Base-by-base conservation (phyloP, 2,797 vertebrate genomes). In the Prionace glauca region DNA sequence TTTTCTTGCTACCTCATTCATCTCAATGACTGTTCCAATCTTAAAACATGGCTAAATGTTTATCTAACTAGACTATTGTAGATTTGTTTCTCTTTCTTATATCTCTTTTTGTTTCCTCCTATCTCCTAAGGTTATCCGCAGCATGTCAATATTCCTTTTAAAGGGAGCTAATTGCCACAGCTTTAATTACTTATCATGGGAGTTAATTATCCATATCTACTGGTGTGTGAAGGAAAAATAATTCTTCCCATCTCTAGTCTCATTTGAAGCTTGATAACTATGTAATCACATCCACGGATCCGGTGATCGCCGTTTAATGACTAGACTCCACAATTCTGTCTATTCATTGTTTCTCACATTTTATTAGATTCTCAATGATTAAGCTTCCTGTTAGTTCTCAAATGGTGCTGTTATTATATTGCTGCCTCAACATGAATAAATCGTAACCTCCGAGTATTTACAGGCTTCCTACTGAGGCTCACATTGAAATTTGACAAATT, bases 201-300 rank as follows among this genome's bases (percentile, higher is more conserved):
- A 95, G 26, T 95, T 45, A 77, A 32, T 95, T 95, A 74, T 56
- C 41, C 20, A 60, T 50, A 95, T 95, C 93, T 32, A 74, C 26
- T 77, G 71, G 5, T 94, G 26, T 50, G 67, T 94, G 41, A 71
- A 69, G 91, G 92, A 56, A 56, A 77, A 32, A 69, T 26, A 60
- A 74, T 16, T 16, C 26, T 95, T 77, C 12, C 74, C 29, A 22
- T 69, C 62, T 26, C 62, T 71, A 16, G 50, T 94, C 29, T 77
- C 71, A 77, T 77, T 95, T n/a, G 41, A 95, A 95, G 41, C 67
- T 60, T 50, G 93, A 18, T 60, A 77, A 77, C 77, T 95, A 50
- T 95, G 71, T 32, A 72, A 72, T 60, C 93, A 50, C 50, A 74
- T 94, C 67, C 11, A 20, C 41, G 60, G 93, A 41, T 94, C 16